A percentile compares a stretch with the other conserved stretches of the same genome.
These are phyloP conservation scores for Pseudocheirus occidentalis DNA, from an alignment of 2,797 vertebrate genomes.

Conservation along the genomic window DNA sequence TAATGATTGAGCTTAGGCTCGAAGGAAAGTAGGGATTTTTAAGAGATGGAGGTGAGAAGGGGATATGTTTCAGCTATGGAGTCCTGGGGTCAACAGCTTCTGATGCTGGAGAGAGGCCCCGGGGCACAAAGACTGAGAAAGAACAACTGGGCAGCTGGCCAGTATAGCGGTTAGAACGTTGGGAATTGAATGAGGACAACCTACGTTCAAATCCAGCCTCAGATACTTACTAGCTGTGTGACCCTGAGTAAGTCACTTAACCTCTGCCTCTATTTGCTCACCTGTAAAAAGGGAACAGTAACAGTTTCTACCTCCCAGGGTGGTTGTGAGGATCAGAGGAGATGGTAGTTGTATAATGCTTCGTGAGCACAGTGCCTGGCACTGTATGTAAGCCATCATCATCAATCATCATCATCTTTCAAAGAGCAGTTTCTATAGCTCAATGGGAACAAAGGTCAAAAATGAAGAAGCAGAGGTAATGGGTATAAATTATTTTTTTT, in stretches of 20 bases:
- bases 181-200: no score
- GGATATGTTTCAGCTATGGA: not conserved
- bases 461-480: not conserved
- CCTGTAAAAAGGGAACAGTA: not conserved
- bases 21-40: not conserved
- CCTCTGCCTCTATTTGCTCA: not conserved
- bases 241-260: not conserved
- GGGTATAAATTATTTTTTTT: not conserved
- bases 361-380: not conserved
- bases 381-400: not conserved
- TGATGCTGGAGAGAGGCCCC: not conserved
- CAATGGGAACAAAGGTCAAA: not conserved
- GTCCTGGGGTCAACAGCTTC: not conserved
- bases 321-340: not conserved
- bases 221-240: not conserved
- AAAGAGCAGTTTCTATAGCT: not conserved
- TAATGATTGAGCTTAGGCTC: not conserved
- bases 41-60: not conserved
- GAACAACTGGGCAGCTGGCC: not conserved
- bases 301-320: not conserved
- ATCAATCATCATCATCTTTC: not conserved
- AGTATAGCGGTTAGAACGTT: no score
- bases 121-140: not conserved
- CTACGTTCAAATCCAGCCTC: conserved; percentile 14
- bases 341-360: not conserved